phyloP scores from a whole-genome alignment of 2,888 invertebrate species.

The Panzeria rudis region DNA sequence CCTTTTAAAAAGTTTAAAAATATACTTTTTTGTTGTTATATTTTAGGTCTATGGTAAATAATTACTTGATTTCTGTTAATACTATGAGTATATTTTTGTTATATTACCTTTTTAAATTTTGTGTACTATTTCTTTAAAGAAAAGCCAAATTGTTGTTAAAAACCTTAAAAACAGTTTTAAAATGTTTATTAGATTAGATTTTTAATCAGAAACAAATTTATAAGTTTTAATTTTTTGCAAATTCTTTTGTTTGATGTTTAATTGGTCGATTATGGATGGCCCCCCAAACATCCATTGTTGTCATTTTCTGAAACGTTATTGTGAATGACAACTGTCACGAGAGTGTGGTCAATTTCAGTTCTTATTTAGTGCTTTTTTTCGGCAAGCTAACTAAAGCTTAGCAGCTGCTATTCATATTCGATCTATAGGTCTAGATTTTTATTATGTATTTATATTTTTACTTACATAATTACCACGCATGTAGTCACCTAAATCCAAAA shows the following conservation, averaged over 20 bases:
- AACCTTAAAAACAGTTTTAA: not conserved
- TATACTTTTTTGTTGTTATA: not conserved
- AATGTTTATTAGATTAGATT: not conserved
- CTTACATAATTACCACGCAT: too few species aligned
- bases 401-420: too few species aligned
- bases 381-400: too few species aligned
- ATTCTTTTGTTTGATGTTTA: not conserved
- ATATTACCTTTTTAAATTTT: not conserved
- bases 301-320: too few species aligned
- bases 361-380: too few species aligned
- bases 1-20: slow-evolving; percentile 6
- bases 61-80: not conserved
- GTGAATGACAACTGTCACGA: too few species aligned
- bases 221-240: not conserved
- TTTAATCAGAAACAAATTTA: not conserved
- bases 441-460: too few species aligned
- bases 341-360: too few species aligned
- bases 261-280: too few species aligned
- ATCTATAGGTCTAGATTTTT: too few species aligned
- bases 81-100: slow-evolving; percentile 17
- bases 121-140: not conserved
- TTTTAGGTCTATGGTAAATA: not conserved
- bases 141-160: slow-evolving; percentile 30
- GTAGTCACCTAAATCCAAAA: too few species aligned
- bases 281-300: too few species aligned